Conservation (phyloP, 2,888 invertebrate species). For the Phyllotreta cruciferae region DNA sequence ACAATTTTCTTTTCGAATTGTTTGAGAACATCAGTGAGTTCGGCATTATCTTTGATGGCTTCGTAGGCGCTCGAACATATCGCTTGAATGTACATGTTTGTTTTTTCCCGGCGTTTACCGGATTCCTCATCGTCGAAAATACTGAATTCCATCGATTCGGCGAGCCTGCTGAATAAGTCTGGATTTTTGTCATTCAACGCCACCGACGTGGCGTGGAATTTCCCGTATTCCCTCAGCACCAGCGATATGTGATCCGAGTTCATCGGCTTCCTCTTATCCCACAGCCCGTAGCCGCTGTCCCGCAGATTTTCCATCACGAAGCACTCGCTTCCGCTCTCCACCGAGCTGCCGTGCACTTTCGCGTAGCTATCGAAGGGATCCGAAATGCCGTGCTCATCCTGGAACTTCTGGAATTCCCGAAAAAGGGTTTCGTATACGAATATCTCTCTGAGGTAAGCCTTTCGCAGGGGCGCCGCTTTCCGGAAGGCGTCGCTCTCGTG, state of each 20-base stretch:
- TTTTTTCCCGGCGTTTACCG: neutral
- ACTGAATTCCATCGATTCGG: neutral
- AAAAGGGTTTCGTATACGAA: conserved; percentile 47
- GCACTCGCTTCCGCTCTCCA: conserved; percentile 31
- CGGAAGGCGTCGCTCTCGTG: conserved; percentile 42
- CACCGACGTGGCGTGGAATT: conserved; percentile 38
- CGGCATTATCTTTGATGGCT: conserved; percentile 9
- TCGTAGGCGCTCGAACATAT: neutral
- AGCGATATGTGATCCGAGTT: conserved; percentile 34
- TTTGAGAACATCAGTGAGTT: conserved; percentile 10
- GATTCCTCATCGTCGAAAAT: too few species aligned
- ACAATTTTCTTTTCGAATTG: neutral
- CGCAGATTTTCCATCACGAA: conserved; percentile 50
- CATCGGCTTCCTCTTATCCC: conserved; percentile 41
- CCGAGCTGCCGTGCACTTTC: conserved; percentile 30
- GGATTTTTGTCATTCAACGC: conserved; percentile 36
- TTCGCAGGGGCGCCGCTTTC: conserved; percentile 38
- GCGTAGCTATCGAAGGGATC: conserved; percentile 22
- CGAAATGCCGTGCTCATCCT: conserved; percentile 36
- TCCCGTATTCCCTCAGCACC: conserved; percentile 38
- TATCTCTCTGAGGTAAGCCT: conserved; percentile 46
- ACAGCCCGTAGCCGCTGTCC: conserved; percentile 43
- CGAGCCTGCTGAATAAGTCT: conserved; percentile 26
- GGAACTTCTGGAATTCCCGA: conserved; percentile 44
- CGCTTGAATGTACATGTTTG: neutral